Conservation (phyloP, 1,140 invertebrate genomes). For the Calephelis nemesis region DNA sequence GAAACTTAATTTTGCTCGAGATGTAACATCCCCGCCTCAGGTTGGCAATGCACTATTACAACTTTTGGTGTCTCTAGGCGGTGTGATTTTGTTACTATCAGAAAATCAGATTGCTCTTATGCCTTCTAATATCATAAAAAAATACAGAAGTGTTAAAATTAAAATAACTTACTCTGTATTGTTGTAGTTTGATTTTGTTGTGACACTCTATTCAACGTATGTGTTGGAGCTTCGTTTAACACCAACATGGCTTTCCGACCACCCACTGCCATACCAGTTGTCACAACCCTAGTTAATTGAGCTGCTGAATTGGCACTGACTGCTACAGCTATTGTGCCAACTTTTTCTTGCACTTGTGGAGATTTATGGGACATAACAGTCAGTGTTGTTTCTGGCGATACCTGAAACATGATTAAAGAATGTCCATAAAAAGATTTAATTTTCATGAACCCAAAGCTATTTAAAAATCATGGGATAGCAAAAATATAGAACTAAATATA, state of each 20-base stretch:
- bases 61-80: no score
- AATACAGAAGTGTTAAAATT: not conserved
- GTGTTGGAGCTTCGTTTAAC: constrained; percentile 67
- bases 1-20: no score
- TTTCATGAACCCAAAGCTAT: no score
- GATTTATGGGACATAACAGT: constrained; percentile 76
- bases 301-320: constrained; percentile 58
- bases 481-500: no score
- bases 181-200: constrained; percentile 74
- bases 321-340: constrained; percentile 60
- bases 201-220: constrained; percentile 63
- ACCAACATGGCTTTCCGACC: constrained; percentile 73
- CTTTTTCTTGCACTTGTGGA: constrained; percentile 75
- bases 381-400: constrained; percentile 73
- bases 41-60: no score
- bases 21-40: no score
- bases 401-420: constrained; percentile 38
- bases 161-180: constrained; percentile 66
- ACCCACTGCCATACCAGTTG: constrained; percentile 52
- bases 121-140: no score
- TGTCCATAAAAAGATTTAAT: no score
- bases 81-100: no score
- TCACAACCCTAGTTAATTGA: constrained; percentile 66
- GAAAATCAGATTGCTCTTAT: no score
- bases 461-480: no score